Evolutionary conservation across 2,888 invertebrate genomes (phyloP), one percentile per base, ranked within the genome.

Genomic region (Isoperla grammatica): DNA sequence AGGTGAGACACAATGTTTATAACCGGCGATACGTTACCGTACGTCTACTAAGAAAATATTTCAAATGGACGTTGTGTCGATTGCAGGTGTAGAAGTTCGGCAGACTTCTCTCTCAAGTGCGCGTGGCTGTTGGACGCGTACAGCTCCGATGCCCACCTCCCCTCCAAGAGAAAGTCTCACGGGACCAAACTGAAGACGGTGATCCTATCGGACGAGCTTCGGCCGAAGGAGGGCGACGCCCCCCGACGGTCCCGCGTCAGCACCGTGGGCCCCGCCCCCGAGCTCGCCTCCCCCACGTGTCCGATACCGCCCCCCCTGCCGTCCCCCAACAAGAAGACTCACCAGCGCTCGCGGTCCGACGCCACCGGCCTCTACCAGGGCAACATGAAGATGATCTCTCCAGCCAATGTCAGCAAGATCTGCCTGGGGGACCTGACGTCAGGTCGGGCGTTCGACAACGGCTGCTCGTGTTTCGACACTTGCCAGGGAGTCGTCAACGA

Each of bases 51-150:
- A 29, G 8, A 8, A 29, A 4, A 29, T 29, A 8, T 29, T 8
- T 29, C 4, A 29, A 29, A 29, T 8, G 4, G 29, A 29, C 45
- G 35, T 57, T 63, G 20, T 59, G 58, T 65, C 64, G 63, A 59
- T 73, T 74, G n/a, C 71, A 88, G 88, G 73, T 97, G 97, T 81
- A 85, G 95, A 70, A 85, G 88, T 74, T 94, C 95, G 66, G 91
- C 93, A 62, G 95, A 97, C 78, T 99, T 99, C 76, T 94, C 97
- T 46, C 80, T 99, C 67, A 89, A 94, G 74, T 88, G 96, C 73
- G 90, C 95, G 71, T 99, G 98, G 98, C 79, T 99, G 57, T 78
- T 99, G 71, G 95, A 96, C 69, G 96, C 99, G 19, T 96, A 93
- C 74, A 88, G 90, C 66, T 85, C 89, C 40, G 92, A 88, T 72